Percentiles rank a stretch among this genome's conserved stretches.
These are phyloP conservation scores for Bombus waltoni DNA, from an alignment of 1,140 invertebrate genomes.

Conservation along the genomic window DNA sequence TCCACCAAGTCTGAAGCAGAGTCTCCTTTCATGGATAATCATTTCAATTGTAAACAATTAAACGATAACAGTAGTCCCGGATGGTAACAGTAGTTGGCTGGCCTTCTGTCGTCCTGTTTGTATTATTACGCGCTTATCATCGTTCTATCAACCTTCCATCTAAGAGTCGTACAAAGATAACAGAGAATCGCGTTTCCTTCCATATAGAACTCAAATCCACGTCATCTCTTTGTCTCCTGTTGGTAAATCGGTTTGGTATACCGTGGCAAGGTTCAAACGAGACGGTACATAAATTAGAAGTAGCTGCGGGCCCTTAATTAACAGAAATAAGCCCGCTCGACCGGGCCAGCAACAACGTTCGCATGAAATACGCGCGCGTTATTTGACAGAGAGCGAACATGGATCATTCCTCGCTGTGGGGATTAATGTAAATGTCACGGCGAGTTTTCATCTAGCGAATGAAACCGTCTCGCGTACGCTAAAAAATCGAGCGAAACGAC, in stretches of 20 bases:
- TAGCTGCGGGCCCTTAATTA: conserved; percentile 24
- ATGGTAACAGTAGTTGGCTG: background rate
- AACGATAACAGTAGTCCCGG: background rate
- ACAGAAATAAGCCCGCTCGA: background rate
- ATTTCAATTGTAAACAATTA: background rate
- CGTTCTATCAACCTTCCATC: conserved; percentile 44
- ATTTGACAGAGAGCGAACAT: conserved; percentile 2
- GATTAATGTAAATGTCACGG: conserved; percentile 9
- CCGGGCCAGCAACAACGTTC: background rate
- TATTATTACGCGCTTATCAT: conserved; percentile 45
- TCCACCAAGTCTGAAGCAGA: background rate
- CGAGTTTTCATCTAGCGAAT: background rate
- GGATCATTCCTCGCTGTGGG: background rate
- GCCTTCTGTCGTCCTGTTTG: background rate
- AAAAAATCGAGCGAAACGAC: background rate
- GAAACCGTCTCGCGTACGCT: background rate
- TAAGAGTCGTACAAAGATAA: background rate
- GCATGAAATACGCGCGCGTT: background rate
- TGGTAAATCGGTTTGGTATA: conserved; percentile 56
- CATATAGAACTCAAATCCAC: conserved; percentile 46
- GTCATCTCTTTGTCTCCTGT: conserved; percentile 68
- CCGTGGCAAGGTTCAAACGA: conserved; percentile 23
- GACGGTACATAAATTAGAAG: conserved; percentile 10
- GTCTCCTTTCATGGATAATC: background rate
- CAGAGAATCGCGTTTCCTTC: background rate